Conservation (phyloP, 2,888 invertebrate species). For the Athrips mouffetella region DNA sequence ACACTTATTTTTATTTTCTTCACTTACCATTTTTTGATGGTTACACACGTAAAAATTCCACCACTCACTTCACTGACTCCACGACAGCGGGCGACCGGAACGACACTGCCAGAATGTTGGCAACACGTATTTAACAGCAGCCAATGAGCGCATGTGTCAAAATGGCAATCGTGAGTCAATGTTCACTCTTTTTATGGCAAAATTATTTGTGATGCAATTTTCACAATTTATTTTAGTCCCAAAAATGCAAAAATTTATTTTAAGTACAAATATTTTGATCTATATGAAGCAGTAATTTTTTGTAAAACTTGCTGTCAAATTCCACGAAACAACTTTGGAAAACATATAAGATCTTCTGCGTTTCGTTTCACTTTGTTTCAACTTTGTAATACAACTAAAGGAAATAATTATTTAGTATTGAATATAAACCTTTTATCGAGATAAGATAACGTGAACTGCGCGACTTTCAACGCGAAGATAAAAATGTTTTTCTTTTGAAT, state of each 20-base stretch:
- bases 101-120: conserved; percentile 74
- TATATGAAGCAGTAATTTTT: not conserved
- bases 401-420: not conserved
- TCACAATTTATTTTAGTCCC: not conserved
- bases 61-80: conserved; percentile 74
- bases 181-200: conserved; percentile 37
- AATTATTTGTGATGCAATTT: not conserved
- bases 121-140: conserved; percentile 53
- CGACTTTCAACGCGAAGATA: conserved; percentile 32
- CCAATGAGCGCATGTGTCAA: conserved; percentile 77
- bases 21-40: conserved; percentile 79
- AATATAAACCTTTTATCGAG: conserved; percentile 1
- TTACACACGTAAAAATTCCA: conserved; percentile 75
- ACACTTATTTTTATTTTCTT: conserved; percentile 62
- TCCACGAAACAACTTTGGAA: not conserved
- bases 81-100: conserved; percentile 76
- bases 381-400: not conserved
- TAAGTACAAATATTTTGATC: not conserved
- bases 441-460: conserved; percentile 17
- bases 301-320: not conserved
- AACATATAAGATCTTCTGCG: not conserved
- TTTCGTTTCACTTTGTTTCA: conserved; percentile 1
- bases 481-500: conserved; percentile 43
- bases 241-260: not conserved
- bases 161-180: conserved; percentile 49